Percentiles rank a stretch among this genome's conserved stretches.
These are phyloP conservation scores for Psettodes erumei DNA, from an alignment of 2,113 vertebrate genomes.

Conservation along the genomic window DNA sequence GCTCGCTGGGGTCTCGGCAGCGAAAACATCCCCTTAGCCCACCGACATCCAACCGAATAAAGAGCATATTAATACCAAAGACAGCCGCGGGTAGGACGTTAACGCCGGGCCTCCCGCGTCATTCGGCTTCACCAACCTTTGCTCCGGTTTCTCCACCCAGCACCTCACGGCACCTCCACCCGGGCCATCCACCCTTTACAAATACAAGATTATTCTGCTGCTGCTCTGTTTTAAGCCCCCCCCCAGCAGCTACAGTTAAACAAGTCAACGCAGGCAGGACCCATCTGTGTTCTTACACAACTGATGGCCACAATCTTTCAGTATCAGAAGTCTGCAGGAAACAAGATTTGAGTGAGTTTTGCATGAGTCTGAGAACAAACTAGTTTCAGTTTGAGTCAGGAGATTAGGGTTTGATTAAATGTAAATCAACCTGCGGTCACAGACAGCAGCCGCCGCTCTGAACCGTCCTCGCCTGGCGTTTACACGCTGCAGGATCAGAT, in stretches of 20 bases:
- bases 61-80: conserved; percentile 20
- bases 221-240: neutral
- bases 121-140: conserved; percentile 2
- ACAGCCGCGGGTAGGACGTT: conserved; percentile 10
- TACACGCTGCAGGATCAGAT: conserved; percentile 58
- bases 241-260: neutral
- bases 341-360: neutral
- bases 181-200: neutral
- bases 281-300: neutral
- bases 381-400: neutral
- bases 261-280: neutral
- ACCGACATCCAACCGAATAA: conserved; percentile 13
- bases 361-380: neutral
- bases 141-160: neutral
- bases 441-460: neutral
- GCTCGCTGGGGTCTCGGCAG: conserved; percentile 10
- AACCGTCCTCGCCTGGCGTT: too few species aligned
- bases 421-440: too few species aligned
- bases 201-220: neutral
- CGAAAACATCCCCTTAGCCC: conserved; percentile 45
- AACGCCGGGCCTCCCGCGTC: conserved; percentile 4
- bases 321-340: neutral
- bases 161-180: neutral
- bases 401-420: neutral
- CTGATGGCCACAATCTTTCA: neutral